Evolutionary conservation across 2,797 vertebrate genomes (phyloP), one percentile per base, ranked within the genome.

Genomic region (Tamandua tetradactyla): DNA sequence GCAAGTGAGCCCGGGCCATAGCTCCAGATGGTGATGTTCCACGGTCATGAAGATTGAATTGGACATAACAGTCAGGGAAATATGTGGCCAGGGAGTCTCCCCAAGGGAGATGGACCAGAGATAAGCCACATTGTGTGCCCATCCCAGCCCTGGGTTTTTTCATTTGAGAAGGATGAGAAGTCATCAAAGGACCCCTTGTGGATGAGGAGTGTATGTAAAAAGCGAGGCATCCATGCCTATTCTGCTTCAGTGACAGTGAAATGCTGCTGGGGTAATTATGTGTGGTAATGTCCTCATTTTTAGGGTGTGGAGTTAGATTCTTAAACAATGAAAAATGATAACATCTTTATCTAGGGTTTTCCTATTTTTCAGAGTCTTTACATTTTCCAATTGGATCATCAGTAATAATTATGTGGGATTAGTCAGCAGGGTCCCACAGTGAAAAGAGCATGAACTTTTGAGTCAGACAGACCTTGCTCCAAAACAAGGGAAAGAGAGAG

Each of bases 221-320:
- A 44, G 35, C 82, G 82, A 66, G 47, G 11, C 32, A 68, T 44
- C 87, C 62, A 68, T 25, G 42, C 12, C 10, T 69, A 27, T 42
- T 89, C 87, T 74, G 61, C 74, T 87, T 95, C 61, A 81, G 55
- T 87, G 10, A 91, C 44, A 35, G 66, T 66, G 42, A 92, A 61
- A 32, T 8, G 30, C 47, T 72, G 78, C 69, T 35, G 59, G 42
- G 13, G 74, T 47, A 44, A 49, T 57, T 55, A 37, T 37, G 55
- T 59, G 62, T 52, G 66, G 88, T 49, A 44, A 25, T 27, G 14
- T 80, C 40, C 40, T 89, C 11, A 12, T 91, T 72, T 35, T 74
- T 47, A 87, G 7, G 3, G 12, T 91, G 2, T 95, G 30, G 9
- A 78, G 81, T 94, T 69, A 81, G 42, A 85, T 12, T 71, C 47